These are phyloP conservation scores for Bolinopsis microptera DNA, from an alignment of 37 sponge, comb jelly and placozoan genomes.

Conservation along the genomic window DNA sequence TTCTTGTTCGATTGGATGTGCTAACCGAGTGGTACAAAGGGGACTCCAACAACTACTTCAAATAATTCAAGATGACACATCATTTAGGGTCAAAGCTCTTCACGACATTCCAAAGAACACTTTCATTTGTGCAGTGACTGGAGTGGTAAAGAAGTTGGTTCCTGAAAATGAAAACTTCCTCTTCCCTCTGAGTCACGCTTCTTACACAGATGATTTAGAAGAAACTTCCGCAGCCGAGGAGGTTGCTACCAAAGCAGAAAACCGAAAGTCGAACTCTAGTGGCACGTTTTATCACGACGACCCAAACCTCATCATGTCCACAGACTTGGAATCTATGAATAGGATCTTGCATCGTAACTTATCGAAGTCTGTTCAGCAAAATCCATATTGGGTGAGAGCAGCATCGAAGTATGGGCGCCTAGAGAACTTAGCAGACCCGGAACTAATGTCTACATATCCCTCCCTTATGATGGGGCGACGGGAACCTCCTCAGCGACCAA, in stretches of 20 bases:
- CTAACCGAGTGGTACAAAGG: constrained; percentile 29
- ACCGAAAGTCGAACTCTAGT: background rate
- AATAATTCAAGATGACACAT: constrained; percentile 43
- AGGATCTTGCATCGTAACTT: background rate
- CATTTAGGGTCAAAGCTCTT: constrained; percentile 10
- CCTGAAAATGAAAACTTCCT: background rate
- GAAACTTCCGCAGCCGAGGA: background rate
- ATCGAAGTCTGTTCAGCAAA: background rate
- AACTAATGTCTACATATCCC: background rate
- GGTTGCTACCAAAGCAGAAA: background rate
- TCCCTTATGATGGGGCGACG: background rate
- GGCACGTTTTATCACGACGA: background rate
- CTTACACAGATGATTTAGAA: background rate
- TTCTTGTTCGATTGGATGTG: constrained; percentile 6
- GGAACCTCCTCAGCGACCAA: background rate
- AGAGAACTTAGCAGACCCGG: background rate
- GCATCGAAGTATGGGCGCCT: background rate
- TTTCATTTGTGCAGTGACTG: constrained; percentile 27
- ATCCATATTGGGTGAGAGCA: background rate
- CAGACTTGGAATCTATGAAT: constrained; percentile 5
- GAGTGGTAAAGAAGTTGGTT: background rate
- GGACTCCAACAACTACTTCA: background rate
- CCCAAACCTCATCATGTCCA: constrained; percentile 14
- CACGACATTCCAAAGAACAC: constrained; percentile 29
- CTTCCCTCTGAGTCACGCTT: background rate